A percentile compares a stretch with the other conserved stretches of the same genome.
Evolutionary conservation across 2,797 vertebrate genomes (phyloP).

Genomic region (Varecia variegata): DNA sequence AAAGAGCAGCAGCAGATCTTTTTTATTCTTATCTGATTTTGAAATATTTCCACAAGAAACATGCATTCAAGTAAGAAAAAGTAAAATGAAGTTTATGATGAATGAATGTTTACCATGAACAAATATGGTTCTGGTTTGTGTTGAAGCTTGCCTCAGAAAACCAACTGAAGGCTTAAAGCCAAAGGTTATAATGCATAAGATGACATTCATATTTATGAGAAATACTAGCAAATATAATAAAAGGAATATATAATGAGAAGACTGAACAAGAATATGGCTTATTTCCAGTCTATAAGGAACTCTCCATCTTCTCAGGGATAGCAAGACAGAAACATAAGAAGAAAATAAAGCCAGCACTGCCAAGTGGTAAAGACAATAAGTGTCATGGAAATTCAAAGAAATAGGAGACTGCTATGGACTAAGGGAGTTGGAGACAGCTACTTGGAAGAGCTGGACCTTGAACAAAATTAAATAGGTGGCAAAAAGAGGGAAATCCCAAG

Average conservation of each 20-base stretch:
- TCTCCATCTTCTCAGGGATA: slow-evolving; percentile 30
- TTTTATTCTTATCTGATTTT: neutral
- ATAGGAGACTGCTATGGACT: slow-evolving; percentile 1
- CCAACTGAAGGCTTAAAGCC: slow-evolving; percentile 30
- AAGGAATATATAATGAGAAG: slow-evolving; percentile 37
- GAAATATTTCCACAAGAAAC: neutral
- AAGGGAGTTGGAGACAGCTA: slow-evolving; percentile 21
- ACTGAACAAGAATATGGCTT: neutral
- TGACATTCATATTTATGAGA: slow-evolving; percentile 28
- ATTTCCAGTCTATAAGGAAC: neutral
- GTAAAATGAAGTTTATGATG: slow-evolving; percentile 35
- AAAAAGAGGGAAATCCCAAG: slow-evolving; percentile 24
- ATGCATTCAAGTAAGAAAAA: slow-evolving; percentile 18
- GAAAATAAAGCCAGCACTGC: slow-evolving; percentile 51
- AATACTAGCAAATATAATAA: slow-evolving; percentile 29
- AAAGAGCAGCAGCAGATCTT: neutral
- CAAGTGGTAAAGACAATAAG: slow-evolving; percentile 49
- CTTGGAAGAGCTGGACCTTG: slow-evolving; percentile 33
- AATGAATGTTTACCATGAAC: slow-evolving; percentile 46
- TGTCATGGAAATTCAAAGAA: slow-evolving; percentile 51
- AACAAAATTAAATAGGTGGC: slow-evolving; percentile 51
- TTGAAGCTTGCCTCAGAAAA: slow-evolving; percentile 34
- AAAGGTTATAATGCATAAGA: slow-evolving; percentile 24
- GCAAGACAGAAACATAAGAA: slow-evolving; percentile 45
- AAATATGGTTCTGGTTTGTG: slow-evolving; percentile 43